A percentile compares a stretch with the other conserved stretches of the same genome.
These are phyloP conservation scores for Ophion ventricosus DNA, from an alignment of 2,888 invertebrate genomes.

Conservation along the genomic window DNA sequence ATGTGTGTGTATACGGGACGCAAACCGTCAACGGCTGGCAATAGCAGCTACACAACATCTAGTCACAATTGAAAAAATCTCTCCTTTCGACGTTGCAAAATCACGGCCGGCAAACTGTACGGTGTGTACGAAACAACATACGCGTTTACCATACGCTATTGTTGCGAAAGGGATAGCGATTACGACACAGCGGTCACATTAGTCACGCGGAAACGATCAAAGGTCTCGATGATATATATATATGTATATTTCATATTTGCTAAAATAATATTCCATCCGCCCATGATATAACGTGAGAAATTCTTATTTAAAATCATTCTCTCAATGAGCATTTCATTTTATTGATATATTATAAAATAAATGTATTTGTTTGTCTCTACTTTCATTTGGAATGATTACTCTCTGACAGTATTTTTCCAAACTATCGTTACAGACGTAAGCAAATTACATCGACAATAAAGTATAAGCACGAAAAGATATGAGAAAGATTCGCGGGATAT, in stretches of 20 bases:
- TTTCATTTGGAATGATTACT: no score
- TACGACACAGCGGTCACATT: constrained; percentile 49
- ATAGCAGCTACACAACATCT: constrained; percentile 6
- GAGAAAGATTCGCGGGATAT: not conserved
- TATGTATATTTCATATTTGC: not conserved
- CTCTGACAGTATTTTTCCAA: no score
- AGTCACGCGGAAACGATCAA: constrained; percentile 51
- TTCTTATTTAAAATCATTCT: constrained; percentile 5
- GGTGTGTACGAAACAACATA: not conserved
- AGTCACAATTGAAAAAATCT: constrained; percentile 43
- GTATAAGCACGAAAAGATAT: not conserved
- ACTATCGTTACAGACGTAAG: no score
- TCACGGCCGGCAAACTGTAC: constrained; percentile 37
- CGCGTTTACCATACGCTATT: constrained; percentile 47
- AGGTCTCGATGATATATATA: constrained; percentile 18
- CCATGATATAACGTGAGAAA: not conserved
- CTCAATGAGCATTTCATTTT: not conserved
- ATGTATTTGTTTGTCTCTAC: no score
- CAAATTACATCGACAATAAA: no score
- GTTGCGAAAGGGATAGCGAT: constrained; percentile 54
- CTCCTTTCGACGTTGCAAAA: constrained; percentile 56
- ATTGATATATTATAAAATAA: no score
- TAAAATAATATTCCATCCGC: constrained; percentile 36
- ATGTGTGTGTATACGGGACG: constrained; percentile 11
- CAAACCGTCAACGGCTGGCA: constrained; percentile 26